Conservation (phyloP, 2,113 vertebrate species). For the Spea bombifrons region DNA sequence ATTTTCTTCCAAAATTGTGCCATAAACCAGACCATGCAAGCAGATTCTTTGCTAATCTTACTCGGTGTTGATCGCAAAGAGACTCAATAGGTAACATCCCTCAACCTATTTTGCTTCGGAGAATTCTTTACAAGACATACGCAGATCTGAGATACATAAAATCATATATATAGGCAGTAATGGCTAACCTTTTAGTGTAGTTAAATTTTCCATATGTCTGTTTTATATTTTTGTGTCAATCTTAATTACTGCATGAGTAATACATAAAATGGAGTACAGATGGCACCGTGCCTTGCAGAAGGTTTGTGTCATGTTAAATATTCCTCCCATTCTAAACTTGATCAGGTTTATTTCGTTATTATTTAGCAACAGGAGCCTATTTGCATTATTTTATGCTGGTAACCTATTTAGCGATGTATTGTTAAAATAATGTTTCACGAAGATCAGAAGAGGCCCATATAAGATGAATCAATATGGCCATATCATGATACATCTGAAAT, state of each 20-base stretch:
- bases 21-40: no score
- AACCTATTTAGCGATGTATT: no score
- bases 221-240: constrained; percentile 29
- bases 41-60: no score
- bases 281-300: constrained; percentile 33
- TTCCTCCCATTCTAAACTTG: neutral
- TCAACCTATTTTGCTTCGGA: no score
- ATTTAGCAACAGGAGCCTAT: neutral
- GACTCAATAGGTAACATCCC: no score
- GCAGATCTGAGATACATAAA: neutral
- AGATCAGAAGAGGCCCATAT: constrained; percentile 6
- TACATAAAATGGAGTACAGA: constrained; percentile 34
- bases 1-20: no score
- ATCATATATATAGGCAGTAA: constrained; percentile 16
- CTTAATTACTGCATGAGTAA: constrained; percentile 17
- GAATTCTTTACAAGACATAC: no score
- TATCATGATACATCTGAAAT: neutral
- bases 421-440: no score
- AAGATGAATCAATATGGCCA: constrained; percentile 1
- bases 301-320: constrained; percentile 27
- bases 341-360: neutral
- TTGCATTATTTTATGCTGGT: neutral
- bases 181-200: constrained; percentile 39
- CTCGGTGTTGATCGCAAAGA: no score
- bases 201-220: constrained; percentile 30